Evolutionary conservation across 1,140 invertebrate genomes (phyloP).

Genomic region (Pomacea maculata): DNA sequence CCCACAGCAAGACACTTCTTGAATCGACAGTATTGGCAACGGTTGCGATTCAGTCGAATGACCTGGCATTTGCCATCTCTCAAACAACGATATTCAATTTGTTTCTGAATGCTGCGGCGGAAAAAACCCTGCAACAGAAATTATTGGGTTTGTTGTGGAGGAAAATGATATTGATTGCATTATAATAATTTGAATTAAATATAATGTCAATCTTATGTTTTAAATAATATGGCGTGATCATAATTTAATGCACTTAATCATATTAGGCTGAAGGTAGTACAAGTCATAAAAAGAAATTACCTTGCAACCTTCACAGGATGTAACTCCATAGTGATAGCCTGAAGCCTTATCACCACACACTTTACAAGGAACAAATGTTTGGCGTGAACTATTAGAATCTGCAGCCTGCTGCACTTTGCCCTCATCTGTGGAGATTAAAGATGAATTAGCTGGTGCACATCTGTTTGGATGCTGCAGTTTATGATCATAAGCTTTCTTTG

Average conservation of each 20-base stretch:
- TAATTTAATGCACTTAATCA: no score
- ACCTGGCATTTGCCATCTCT: constrained; percentile 97
- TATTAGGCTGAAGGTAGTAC: no score
- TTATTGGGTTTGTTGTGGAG: neutral
- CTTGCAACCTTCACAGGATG: constrained; percentile 70
- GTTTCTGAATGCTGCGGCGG: constrained; percentile 91
- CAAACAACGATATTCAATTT: constrained; percentile 96
- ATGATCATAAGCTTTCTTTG: neutral
- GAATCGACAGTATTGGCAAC: constrained; percentile 98
- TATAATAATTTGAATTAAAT: neutral
- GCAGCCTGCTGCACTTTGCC: constrained; percentile 40
- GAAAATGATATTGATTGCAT: neutral
- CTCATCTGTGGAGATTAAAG: constrained; percentile 22
- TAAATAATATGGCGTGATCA: no score
- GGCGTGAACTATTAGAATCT: constrained; percentile 57
- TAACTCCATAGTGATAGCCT: constrained; percentile 69
- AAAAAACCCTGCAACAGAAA: constrained; percentile 73
- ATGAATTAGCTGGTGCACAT: neutral
- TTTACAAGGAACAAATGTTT: constrained; percentile 77
- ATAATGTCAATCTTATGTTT: no score
- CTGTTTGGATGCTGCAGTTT: neutral
- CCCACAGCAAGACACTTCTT: constrained; percentile 98
- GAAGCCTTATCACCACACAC: constrained; percentile 68
- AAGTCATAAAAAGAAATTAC: constrained; percentile 38
- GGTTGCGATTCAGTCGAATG: constrained; percentile 93